Evolutionary conservation across 2,888 invertebrate species (phyloP).

Genomic region (Drosophila seclusa): DNA sequence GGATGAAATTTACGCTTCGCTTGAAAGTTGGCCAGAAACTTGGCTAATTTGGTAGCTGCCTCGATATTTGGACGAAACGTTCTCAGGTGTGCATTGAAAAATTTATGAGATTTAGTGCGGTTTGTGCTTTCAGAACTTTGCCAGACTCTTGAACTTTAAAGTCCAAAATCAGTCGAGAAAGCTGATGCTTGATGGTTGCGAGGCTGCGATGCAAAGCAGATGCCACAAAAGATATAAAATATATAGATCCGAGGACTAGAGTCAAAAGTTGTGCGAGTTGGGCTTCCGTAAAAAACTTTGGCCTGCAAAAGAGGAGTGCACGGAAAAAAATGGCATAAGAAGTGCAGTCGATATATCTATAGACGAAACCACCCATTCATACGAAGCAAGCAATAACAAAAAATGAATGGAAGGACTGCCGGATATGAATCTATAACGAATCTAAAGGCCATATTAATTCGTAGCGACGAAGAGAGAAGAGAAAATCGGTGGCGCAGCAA

Average conservation of each 20-base stretch:
- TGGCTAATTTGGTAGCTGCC: slow-evolving; percentile 66
- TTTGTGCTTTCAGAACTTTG: slow-evolving; percentile 39
- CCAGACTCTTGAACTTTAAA: slow-evolving; percentile 65
- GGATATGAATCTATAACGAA: slow-evolving; percentile 73
- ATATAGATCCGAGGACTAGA: slow-evolving; percentile 30
- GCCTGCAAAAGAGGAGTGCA: slow-evolving; percentile 17
- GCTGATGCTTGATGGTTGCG: slow-evolving; percentile 6
- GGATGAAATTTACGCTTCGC: slow-evolving; percentile 63
- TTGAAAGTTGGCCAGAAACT: slow-evolving; percentile 58
- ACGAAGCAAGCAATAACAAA: slow-evolving; percentile 6
- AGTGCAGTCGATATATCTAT: slow-evolving; percentile 12
- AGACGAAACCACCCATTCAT: slow-evolving; percentile 41
- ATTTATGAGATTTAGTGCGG: slow-evolving; percentile 70
- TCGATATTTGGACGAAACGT: slow-evolving; percentile 15
- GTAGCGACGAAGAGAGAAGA: not conserved
- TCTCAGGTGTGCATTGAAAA: slow-evolving; percentile 71
- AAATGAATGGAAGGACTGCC: slow-evolving; percentile 8
- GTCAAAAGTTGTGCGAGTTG: slow-evolving; percentile 19
- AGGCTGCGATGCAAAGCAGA: not conserved
- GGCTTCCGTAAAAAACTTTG: slow-evolving; percentile 33
- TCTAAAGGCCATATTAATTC: slow-evolving; percentile 61
- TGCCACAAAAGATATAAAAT: slow-evolving; percentile 37
- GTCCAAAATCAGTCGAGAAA: slow-evolving; percentile 29
- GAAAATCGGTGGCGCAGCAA: slow-evolving; percentile 39
- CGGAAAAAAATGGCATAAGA: slow-evolving; percentile 19